Base-by-base conservation (phyloP, 2,888 invertebrate species). In the Tricholauxania praeusta region DNA sequence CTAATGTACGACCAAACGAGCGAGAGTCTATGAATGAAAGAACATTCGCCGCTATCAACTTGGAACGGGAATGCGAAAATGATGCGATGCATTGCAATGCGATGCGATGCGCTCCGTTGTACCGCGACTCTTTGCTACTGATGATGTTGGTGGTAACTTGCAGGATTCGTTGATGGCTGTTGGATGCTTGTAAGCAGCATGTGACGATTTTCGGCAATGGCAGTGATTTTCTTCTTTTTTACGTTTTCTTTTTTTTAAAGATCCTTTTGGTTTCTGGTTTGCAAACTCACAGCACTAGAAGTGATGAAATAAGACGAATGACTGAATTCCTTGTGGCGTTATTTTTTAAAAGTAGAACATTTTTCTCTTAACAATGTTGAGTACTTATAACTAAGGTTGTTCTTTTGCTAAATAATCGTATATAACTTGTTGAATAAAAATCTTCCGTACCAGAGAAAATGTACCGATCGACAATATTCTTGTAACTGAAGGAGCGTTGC, bases 281-380 rank as follows among this genome's bases (percentile, higher is more conserved):
- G 55, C 32, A 28, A 5, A 60, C 17, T n/a, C 7, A n/a, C 17
- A 47, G 28, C 17, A n/a, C 39, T 32, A 47, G 32, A 53, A 72
- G 59, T 71, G 74, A 74, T 74, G 74, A 71, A 67, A 64, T 59
- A 74, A 72, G 74, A 74, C 71, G 75, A 71, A 74, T 67, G 75
- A 71, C 75, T 72, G 75, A 72, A 75, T 68, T 75, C 75, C 71
- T 72, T 63, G 67, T 75, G 72, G 75, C 71, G 69, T 71, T 73
- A 68, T 72, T 71, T 73, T 71, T 75, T 71, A 64, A 73, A 60
- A 0, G 39, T 10, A 39, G 22, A 28, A 28, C 3, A 39, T 39
- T 7, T 8, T 39, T 10, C 10, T 39, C 10, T 10, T 4, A 39
- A 39, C 39, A 39, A 10, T 39, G 39, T 39, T 39, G 10, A 4